Conservation (phyloP, 2,797 vertebrate genomes). For the Clangula hyemalis region DNA sequence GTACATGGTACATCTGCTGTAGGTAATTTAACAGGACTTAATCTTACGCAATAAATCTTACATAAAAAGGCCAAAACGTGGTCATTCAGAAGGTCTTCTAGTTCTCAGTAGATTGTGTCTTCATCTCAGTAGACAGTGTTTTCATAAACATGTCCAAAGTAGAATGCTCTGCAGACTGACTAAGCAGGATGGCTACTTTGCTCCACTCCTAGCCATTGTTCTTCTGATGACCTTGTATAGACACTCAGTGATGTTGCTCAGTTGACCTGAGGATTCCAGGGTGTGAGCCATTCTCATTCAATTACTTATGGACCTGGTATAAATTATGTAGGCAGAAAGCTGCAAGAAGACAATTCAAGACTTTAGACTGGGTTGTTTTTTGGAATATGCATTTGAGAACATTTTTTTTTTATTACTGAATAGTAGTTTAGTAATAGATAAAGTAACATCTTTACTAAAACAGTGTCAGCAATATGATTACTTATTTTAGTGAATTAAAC, state of each 20-base stretch:
- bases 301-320: background rate
- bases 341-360: background rate
- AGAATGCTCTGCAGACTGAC: background rate
- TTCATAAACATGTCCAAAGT: background rate
- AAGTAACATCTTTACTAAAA: background rate
- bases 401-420: background rate
- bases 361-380: background rate
- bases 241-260: background rate
- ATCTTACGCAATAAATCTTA: background rate
- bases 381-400: background rate
- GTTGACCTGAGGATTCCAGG: background rate
- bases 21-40: background rate
- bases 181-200: background rate
- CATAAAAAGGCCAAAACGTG: background rate
- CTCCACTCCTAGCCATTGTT: background rate
- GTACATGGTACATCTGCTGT: background rate
- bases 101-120: background rate
- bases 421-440: no score
- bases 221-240: background rate
- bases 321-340: background rate
- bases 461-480: background rate
- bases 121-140: background rate
- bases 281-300: background rate
- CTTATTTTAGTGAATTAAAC: background rate
- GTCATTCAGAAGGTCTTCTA: background rate